These are phyloP conservation scores for Macaria notata DNA, from an alignment of 2,888 invertebrate genomes.

Conservation along the genomic window DNA sequence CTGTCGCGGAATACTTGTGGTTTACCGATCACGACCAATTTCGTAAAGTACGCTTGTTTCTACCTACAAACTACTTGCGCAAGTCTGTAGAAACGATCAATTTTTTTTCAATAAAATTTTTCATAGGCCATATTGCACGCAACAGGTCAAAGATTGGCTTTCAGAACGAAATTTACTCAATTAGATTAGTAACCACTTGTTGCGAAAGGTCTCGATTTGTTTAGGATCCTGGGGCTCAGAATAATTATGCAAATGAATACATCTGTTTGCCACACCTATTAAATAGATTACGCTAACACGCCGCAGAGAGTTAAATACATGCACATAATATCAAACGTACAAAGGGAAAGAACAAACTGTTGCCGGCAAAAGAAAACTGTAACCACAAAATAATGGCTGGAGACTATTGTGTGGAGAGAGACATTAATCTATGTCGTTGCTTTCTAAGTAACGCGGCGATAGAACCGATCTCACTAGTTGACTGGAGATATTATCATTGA, in stretches of 20 bases:
- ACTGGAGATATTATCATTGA: not conserved
- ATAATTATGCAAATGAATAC: conserved; percentile 23
- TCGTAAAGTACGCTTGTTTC: conserved; percentile 67
- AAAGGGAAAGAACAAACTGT: conserved; percentile 1
- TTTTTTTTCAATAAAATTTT: conserved; percentile 45
- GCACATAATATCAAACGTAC: not conserved
- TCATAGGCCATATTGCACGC: conserved; percentile 41
- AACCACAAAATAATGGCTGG: conserved; percentile 29
- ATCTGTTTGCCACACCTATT: conserved; percentile 18
- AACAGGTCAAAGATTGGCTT: conserved; percentile 41
- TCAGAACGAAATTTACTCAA: conserved; percentile 24
- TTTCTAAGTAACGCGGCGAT: conserved; percentile 44
- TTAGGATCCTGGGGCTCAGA: conserved; percentile 21
- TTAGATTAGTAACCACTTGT: conserved; percentile 29
- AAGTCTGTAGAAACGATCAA: conserved; percentile 49
- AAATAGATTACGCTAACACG: conserved; percentile 7
- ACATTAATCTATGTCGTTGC: conserved; percentile 41
- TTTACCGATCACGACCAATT: conserved; percentile 70
- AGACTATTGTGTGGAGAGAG: conserved; percentile 43
- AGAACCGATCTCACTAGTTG: conserved; percentile 40
- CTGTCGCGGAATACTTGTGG: conserved; percentile 67
- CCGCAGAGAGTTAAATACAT: conserved; percentile 5
- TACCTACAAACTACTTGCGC: conserved; percentile 57
- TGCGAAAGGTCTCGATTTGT: conserved; percentile 24
- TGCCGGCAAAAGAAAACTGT: conserved; percentile 23